phyloP scores from a whole-genome alignment of 2,888 invertebrate species.

The Sinopyrophorus schimmeli region DNA sequence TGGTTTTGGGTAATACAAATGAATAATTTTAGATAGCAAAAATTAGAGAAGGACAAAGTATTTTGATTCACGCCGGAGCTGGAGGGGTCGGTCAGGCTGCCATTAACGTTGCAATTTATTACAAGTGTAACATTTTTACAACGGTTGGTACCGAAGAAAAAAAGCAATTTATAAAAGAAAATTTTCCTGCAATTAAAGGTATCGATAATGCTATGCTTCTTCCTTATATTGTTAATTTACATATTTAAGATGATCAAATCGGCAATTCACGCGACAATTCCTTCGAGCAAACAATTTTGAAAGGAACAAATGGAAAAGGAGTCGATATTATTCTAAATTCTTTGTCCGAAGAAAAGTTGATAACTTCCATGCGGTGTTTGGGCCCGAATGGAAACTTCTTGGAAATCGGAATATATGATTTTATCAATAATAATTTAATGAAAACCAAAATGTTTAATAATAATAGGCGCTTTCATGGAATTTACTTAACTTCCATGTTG shows the following conservation, averaged over 20 bases:
- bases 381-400: no score
- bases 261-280: slow-evolving; percentile 84
- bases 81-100: slow-evolving; percentile 80
- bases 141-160: slow-evolving; percentile 71
- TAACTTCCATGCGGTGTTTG: slow-evolving; percentile 67
- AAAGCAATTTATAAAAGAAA: slow-evolving; percentile 63
- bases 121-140: slow-evolving; percentile 68
- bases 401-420: slow-evolving; percentile 84
- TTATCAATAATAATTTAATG: slow-evolving; percentile 68
- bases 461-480: slow-evolving; percentile 75
- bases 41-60: no score
- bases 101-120: slow-evolving; percentile 70
- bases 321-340: slow-evolving; percentile 94
- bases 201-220: no score
- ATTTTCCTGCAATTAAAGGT: slow-evolving; percentile 54
- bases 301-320: slow-evolving; percentile 80
- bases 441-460: slow-evolving; percentile 70
- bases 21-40: no score
- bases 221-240: no score
- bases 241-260: slow-evolving; percentile 64
- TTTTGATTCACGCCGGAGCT: slow-evolving; percentile 63
- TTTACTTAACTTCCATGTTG: slow-evolving; percentile 72
- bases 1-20: no score
- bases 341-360: slow-evolving; percentile 86
- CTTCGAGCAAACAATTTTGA: slow-evolving; percentile 84